Evolutionary conservation across 2,888 invertebrate species (phyloP).

Genomic region (Serrognathus titanus): DNA sequence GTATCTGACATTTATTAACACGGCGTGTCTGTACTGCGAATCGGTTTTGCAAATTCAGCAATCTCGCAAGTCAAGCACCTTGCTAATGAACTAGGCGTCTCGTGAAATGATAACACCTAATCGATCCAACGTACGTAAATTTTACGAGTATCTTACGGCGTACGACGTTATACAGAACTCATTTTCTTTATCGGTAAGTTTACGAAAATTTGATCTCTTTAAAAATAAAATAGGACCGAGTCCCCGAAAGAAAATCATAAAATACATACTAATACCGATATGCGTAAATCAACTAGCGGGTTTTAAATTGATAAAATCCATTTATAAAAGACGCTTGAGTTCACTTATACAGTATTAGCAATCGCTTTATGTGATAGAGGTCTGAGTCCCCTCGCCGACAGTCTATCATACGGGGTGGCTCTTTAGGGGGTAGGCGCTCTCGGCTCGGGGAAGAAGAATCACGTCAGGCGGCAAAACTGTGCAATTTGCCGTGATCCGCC

Average conservation of each 20-base stretch:
- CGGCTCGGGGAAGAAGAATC: constrained; percentile 32
- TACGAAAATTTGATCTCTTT: background rate
- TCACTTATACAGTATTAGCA: constrained; percentile 51
- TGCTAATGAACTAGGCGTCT: no score
- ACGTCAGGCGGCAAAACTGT: constrained; percentile 47
- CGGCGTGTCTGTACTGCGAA: no score
- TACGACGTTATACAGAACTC: no score
- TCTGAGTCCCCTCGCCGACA: constrained; percentile 41
- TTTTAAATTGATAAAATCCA: constrained; percentile 52
- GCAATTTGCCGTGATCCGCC: constrained; percentile 39
- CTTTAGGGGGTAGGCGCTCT: constrained; percentile 20
- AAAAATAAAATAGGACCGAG: background rate
- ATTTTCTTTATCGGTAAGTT: no score
- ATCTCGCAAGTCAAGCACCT: no score
- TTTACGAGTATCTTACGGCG: no score
- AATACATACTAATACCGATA: constrained; percentile 12
- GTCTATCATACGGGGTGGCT: constrained; percentile 40
- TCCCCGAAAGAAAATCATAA: background rate
- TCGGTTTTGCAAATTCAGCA: no score
- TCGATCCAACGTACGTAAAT: no score
- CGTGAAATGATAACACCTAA: no score
- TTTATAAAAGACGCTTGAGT: constrained; percentile 50
- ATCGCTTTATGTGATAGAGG: constrained; percentile 47
- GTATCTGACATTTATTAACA: no score
- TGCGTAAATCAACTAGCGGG: constrained; percentile 42